phyloP scores from a whole-genome alignment of 53 echinoderm and acorn worm species.

The Holothuria scabra region DNA sequence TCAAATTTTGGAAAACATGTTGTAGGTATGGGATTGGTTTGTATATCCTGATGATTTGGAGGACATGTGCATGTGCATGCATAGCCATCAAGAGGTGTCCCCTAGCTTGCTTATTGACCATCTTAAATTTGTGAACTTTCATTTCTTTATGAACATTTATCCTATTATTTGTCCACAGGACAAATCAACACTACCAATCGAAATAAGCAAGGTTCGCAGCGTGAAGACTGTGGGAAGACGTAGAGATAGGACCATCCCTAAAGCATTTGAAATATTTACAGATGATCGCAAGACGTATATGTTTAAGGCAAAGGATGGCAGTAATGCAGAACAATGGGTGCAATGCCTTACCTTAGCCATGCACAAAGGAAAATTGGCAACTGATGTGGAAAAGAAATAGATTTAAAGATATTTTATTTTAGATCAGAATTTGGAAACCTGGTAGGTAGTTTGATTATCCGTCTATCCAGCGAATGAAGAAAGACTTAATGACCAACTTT shows the following conservation, averaged over 20 bases:
- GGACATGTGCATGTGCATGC: too few relatives aligned
- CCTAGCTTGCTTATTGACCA: too few relatives aligned
- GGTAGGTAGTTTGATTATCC: too few relatives aligned
- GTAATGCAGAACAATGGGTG: slow-evolving; percentile 98
- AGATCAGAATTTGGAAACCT: too few relatives aligned
- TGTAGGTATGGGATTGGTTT: too few relatives aligned
- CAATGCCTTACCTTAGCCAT: slow-evolving; percentile 96
- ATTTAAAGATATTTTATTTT: too few relatives aligned
- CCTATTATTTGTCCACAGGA: slow-evolving; percentile 10
- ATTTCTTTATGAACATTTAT: background rate
- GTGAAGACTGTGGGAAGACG: slow-evolving; percentile 89
- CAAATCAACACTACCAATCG: slow-evolving; percentile 80
- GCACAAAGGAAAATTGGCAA: slow-evolving; percentile 59
- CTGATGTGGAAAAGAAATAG: background rate
- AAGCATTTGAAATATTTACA: slow-evolving; percentile 97
- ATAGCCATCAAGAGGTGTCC: too few relatives aligned
- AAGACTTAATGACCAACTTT: too few relatives aligned
- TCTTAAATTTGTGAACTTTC: too few relatives aligned
- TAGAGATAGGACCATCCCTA: slow-evolving; percentile 90
- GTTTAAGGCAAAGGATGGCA: slow-evolving; percentile 93
- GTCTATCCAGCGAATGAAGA: too few relatives aligned
- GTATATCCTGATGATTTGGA: too few relatives aligned
- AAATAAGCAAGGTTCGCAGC: slow-evolving; percentile 90
- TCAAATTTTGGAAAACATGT: too few relatives aligned
- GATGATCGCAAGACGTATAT: slow-evolving; percentile 94